Percentiles rank a stretch among this genome's conserved stretches.
phyloP scores from a whole-genome alignment of 2,888 invertebrate species.

The Apamea sordens region DNA sequence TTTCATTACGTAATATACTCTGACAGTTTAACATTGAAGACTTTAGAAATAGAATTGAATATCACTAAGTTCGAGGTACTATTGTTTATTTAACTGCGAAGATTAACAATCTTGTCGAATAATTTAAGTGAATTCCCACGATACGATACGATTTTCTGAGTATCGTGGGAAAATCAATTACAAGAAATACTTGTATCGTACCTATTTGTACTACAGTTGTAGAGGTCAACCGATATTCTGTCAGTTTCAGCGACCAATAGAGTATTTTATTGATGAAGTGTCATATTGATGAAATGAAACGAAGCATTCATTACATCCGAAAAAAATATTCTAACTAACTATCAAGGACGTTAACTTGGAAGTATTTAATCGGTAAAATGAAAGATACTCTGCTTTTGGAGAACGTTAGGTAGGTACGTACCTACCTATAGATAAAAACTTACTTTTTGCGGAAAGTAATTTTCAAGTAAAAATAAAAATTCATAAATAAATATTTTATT shows the following conservation, averaged over 20 bases:
- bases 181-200: constrained; percentile 5
- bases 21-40: constrained; percentile 66
- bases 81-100: constrained; percentile 43
- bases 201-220: neutral
- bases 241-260: neutral
- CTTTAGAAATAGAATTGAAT: constrained; percentile 47
- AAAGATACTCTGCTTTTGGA: neutral
- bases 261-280: constrained; percentile 25
- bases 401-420: neutral
- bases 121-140: constrained; percentile 35
- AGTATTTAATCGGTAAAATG: neutral
- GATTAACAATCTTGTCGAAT: constrained; percentile 36
- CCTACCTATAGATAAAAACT: neutral
- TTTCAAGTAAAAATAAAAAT: neutral
- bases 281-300: constrained; percentile 12
- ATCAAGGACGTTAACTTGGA: neutral
- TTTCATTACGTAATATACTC: constrained; percentile 74
- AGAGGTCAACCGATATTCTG: neutral
- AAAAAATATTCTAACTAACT: neutral
- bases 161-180: constrained; percentile 19
- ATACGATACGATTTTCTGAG: constrained; percentile 3
- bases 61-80: constrained; percentile 27
- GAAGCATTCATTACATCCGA: neutral
- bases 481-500: too few relatives aligned
- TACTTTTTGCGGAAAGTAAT: neutral